Evolutionary conservation across 1,140 invertebrate species (phyloP).

Genomic region (Centruroides sculpturatus): DNA sequence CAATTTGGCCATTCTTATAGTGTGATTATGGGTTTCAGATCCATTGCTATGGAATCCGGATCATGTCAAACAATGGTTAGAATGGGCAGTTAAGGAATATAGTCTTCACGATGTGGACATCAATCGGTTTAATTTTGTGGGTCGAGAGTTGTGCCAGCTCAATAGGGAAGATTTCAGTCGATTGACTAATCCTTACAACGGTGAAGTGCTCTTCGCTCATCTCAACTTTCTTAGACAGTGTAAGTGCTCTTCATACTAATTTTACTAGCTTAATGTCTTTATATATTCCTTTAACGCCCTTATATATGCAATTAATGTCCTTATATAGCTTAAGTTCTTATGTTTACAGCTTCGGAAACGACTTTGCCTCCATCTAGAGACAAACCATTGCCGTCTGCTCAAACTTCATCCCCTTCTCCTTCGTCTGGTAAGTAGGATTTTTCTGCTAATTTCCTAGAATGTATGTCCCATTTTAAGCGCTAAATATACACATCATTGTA

Average conservation of each 20-base stretch:
- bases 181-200: conserved; percentile 22
- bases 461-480: no score
- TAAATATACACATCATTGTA: no score
- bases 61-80: conserved; percentile 47
- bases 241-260: no score
- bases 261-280: no score
- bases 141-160: conserved; percentile 40
- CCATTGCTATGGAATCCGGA: conserved; percentile 43
- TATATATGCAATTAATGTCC: background rate
- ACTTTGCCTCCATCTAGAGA: conserved; percentile 7
- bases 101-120: conserved; percentile 36
- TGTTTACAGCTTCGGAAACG: conserved; percentile 6
- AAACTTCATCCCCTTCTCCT: conserved; percentile 1
- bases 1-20: no score
- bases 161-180: conserved; percentile 23
- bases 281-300: no score
- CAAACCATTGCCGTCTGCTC: conserved; percentile 2
- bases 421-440: background rate
- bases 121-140: conserved; percentile 39
- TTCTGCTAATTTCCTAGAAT: no score
- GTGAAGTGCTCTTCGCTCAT: conserved; percentile 23
- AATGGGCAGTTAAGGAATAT: conserved; percentile 45
- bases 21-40: conserved; percentile 29
- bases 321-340: background rate
- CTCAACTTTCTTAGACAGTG: conserved; percentile 24